These are phyloP conservation scores for Podotricha telesiphe DNA, from an alignment of 2,888 invertebrate genomes.

Conservation along the genomic window DNA sequence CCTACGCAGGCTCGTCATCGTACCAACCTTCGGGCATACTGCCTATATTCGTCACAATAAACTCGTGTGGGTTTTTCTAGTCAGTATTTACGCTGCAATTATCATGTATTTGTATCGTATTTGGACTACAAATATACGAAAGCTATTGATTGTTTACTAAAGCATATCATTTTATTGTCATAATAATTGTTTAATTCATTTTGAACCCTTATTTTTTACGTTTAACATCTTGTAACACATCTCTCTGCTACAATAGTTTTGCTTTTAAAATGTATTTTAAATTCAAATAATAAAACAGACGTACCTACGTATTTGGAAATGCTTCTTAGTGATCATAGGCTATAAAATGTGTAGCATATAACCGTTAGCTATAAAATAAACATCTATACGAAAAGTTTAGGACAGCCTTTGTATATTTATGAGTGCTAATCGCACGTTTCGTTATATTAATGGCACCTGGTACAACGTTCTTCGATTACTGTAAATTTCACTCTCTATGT, in stretches of 20 bases:
- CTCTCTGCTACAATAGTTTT: too few relatives aligned
- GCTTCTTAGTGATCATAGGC: not conserved
- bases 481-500: not conserved
- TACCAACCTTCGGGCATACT: conserved; percentile 43
- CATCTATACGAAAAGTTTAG: conserved; percentile 31
- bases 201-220: too few relatives aligned
- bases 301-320: not conserved
- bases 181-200: too few relatives aligned
- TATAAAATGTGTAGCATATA: conserved; percentile 26
- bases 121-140: conserved; percentile 32
- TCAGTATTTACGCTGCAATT: conserved; percentile 49
- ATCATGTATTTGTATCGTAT: conserved; percentile 25
- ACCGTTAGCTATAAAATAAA: conserved; percentile 36
- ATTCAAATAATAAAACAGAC: too few relatives aligned
- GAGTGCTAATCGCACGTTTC: conserved; percentile 20
- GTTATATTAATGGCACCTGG: conserved; percentile 23
- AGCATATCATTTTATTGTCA: not conserved
- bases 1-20: conserved; percentile 57
- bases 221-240: too few relatives aligned
- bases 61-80: conserved; percentile 60
- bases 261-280: too few relatives aligned
- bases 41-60: conserved; percentile 50
- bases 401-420: conserved; percentile 27
- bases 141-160: not conserved
- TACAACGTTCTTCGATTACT: not conserved